A percentile compares a stretch with the other conserved stretches of the same genome.
Evolutionary conservation across 2,113 vertebrate species (phyloP).

Genomic region (Polypterus senegalus): DNA sequence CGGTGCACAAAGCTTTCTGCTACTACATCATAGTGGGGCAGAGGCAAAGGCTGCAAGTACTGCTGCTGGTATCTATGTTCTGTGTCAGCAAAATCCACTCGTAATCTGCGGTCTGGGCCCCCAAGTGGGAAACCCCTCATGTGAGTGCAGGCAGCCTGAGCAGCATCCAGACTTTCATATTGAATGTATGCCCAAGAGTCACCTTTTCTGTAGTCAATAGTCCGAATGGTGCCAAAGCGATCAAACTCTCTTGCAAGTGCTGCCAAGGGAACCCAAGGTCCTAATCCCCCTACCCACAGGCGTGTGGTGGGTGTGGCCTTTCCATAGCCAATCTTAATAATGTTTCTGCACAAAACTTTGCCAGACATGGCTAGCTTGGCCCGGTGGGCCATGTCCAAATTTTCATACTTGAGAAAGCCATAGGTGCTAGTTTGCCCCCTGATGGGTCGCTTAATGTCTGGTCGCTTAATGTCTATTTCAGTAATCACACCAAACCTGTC

Average conservation of each 20-base stretch:
- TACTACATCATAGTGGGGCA: constrained; percentile 84
- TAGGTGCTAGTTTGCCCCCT: constrained; percentile 86
- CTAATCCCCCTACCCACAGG: constrained; percentile 89
- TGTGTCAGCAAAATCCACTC: constrained; percentile 90
- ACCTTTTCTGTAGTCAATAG: constrained; percentile 92
- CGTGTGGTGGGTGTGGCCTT: constrained; percentile 90
- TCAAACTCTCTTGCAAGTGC: constrained; percentile 91
- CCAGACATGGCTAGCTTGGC: constrained; percentile 95
- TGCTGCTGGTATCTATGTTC: constrained; percentile 91
- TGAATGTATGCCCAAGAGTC: constrained; percentile 97
- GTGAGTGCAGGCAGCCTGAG: constrained; percentile 86
- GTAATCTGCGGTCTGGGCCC: constrained; percentile 76
- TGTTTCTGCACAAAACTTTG: constrained; percentile 83
- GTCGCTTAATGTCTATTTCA: constrained; percentile 89
- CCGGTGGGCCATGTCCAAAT: constrained; percentile 92
- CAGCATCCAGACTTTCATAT: constrained; percentile 92
- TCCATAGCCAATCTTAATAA: constrained; percentile 92
- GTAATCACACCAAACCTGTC: constrained; percentile 93
- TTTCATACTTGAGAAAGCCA: constrained; percentile 93
- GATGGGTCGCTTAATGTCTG: constrained; percentile 72
- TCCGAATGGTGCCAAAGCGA: constrained; percentile 91
- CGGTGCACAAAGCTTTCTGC: constrained; percentile 86
- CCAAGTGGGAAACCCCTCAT: constrained; percentile 92
- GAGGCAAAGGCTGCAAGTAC: constrained; percentile 80
- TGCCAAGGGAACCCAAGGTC: constrained; percentile 85